Evolutionary conservation across 2,888 invertebrate species (phyloP).

Genomic region (Melanotus villosus): DNA sequence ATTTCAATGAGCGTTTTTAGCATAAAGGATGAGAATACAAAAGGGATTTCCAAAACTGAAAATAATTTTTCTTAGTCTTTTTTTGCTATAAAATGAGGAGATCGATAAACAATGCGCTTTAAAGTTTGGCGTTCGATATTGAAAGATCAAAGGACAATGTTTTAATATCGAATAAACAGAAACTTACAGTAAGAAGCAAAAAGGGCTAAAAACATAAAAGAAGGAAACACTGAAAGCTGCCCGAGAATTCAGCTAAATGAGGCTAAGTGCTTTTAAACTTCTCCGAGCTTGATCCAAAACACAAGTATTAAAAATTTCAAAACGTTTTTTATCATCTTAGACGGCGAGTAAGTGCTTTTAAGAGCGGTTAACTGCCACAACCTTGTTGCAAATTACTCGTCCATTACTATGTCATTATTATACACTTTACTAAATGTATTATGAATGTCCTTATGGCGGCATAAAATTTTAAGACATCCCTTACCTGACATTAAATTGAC

Average conservation of each 20-base stretch:
- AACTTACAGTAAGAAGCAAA: constrained; percentile 19
- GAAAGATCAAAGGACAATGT: constrained; percentile 14
- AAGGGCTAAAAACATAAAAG: constrained; percentile 25
- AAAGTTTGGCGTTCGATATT: not conserved
- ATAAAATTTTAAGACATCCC: constrained; percentile 36
- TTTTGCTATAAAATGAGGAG: not conserved
- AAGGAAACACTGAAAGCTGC: constrained; percentile 35
- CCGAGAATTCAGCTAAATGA: constrained; percentile 34
- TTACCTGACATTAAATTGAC: constrained; percentile 21
- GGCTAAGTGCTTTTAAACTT: constrained; percentile 47
- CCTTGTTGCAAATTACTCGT: constrained; percentile 46
- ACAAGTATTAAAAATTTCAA: constrained; percentile 44
- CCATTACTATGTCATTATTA: constrained; percentile 48
- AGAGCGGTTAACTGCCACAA: constrained; percentile 45
- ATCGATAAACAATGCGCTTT: not conserved
- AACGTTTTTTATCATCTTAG: constrained; percentile 45
- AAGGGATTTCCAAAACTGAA: not conserved
- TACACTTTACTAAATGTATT: constrained; percentile 43
- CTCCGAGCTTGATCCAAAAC: constrained; percentile 40
- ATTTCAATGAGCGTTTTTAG: constrained; percentile 12
- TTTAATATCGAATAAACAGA: constrained; percentile 31
- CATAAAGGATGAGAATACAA: not conserved
- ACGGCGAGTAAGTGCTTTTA: constrained; percentile 47
- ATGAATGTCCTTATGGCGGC: constrained; percentile 32
- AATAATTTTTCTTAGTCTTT: not conserved